Percentiles rank a stretch among this genome's conserved stretches.
Conservation (phyloP, 2,113 vertebrate genomes). For the Callionymus lyra region DNA sequence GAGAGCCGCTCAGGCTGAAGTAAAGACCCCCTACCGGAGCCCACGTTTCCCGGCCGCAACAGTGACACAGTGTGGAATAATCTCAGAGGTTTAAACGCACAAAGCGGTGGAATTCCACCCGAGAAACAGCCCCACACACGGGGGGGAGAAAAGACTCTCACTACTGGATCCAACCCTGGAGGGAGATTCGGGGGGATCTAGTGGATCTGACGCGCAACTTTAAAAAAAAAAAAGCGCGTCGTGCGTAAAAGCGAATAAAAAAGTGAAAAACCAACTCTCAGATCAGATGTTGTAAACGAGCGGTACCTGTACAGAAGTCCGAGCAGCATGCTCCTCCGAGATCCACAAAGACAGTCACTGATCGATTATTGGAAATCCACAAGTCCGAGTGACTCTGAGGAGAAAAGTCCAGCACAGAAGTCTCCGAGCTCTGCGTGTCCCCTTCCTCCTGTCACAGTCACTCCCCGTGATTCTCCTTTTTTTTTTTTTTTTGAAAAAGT, state of each 20-base stretch:
- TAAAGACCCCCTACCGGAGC: slow-evolving; percentile 60
- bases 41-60: slow-evolving; percentile 58
- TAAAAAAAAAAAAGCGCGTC: neutral
- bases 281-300: neutral
- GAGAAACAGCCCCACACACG: too few species aligned
- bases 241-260: slow-evolving; percentile 40
- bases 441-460: slow-evolving; percentile 49
- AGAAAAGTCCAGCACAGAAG: too few species aligned
- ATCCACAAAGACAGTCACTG: slow-evolving; percentile 5
- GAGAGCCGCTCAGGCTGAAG: slow-evolving; percentile 56
- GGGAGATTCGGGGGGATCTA: too few species aligned
- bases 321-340: slow-evolving; percentile 44
- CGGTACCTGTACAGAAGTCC: slow-evolving; percentile 50
- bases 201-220: neutral
- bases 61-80: slow-evolving; percentile 48
- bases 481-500: slow-evolving; percentile 27
- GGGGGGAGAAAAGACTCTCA: too few species aligned
- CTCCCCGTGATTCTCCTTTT: slow-evolving; percentile 40
- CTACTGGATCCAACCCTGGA: too few species aligned
- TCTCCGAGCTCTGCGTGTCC: slow-evolving; percentile 16
- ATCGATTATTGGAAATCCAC: slow-evolving; percentile 3
- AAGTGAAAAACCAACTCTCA: neutral
- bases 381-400: slow-evolving; percentile 2
- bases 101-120: too few species aligned
- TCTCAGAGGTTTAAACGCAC: slow-evolving; percentile 9